These are phyloP conservation scores for Trissolcus japonicus DNA, from an alignment of 2,888 invertebrate genomes.

Conservation along the genomic window DNA sequence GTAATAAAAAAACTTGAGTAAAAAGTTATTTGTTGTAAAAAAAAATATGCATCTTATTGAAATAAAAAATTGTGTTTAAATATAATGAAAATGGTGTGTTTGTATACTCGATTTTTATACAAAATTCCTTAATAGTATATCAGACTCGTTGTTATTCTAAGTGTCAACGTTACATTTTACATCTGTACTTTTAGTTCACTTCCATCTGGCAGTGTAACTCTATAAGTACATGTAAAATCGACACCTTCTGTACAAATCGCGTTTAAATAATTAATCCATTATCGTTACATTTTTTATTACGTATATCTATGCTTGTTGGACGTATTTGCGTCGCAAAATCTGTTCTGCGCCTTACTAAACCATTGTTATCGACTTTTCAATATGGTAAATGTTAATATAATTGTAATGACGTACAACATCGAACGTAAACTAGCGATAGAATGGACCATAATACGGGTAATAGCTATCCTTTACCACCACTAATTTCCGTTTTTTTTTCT, in stretches of 20 bases:
- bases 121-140: constrained; percentile 42
- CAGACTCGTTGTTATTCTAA: constrained; percentile 57
- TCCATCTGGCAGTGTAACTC: constrained; percentile 36
- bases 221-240: constrained; percentile 58
- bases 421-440: constrained; percentile 69
- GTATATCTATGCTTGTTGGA: constrained; percentile 71
- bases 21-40: constrained; percentile 7
- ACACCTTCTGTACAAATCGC: constrained; percentile 66
- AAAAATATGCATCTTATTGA: constrained; percentile 22
- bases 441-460: constrained; percentile 62
- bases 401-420: constrained; percentile 69
- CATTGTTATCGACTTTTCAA: constrained; percentile 63
- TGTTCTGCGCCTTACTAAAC: constrained; percentile 60
- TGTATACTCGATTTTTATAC: constrained; percentile 20
- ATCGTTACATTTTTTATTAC: constrained; percentile 61
- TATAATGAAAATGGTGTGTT: constrained; percentile 17
- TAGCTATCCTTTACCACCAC: constrained; percentile 72
- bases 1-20: no score
- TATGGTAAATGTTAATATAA: constrained; percentile 56
- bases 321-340: constrained; percentile 69
- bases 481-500: constrained; percentile 21
- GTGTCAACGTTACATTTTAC: constrained; percentile 52
- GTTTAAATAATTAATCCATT: constrained; percentile 60
- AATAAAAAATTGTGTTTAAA: constrained; percentile 13
- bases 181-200: constrained; percentile 48